Evolutionary conservation across 2,113 vertebrate genomes (phyloP).

Genomic region (Syngnathus scovelli): DNA sequence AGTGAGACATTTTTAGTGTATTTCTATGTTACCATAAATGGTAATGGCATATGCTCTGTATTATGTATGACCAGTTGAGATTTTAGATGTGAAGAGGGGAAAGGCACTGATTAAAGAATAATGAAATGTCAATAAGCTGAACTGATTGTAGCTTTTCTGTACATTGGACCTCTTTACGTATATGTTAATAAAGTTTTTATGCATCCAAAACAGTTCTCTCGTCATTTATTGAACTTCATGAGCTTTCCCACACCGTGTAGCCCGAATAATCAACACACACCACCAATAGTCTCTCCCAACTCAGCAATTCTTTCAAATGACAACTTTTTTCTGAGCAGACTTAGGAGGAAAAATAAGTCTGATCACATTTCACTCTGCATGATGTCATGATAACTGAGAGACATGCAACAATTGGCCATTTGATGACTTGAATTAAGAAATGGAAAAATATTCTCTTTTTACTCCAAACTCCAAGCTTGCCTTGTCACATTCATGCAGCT

Average conservation of each 20-base stretch:
- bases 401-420: background rate
- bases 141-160: conserved; percentile 54
- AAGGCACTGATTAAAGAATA: conserved; percentile 58
- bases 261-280: too few species aligned
- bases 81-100: conserved; percentile 44
- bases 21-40: conserved; percentile 33
- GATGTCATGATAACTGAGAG: background rate
- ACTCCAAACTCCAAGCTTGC: background rate
- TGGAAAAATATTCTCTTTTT: background rate
- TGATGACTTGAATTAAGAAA: background rate
- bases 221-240: background rate
- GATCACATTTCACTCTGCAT: background rate
- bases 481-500: background rate
- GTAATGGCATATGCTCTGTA: conserved; percentile 32
- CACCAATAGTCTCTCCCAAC: background rate
- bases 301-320: too few species aligned
- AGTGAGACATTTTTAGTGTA: conserved; percentile 60
- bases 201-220: conserved; percentile 24
- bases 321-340: background rate
- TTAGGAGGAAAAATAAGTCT: background rate
- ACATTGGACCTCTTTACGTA: conserved; percentile 53
- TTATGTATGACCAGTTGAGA: conserved; percentile 40
- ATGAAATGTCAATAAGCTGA: conserved; percentile 52
- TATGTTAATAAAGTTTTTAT: conserved; percentile 64
- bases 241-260: background rate